Conservation (phyloP, 2,888 invertebrate genomes). For the Clostera curtula region DNA sequence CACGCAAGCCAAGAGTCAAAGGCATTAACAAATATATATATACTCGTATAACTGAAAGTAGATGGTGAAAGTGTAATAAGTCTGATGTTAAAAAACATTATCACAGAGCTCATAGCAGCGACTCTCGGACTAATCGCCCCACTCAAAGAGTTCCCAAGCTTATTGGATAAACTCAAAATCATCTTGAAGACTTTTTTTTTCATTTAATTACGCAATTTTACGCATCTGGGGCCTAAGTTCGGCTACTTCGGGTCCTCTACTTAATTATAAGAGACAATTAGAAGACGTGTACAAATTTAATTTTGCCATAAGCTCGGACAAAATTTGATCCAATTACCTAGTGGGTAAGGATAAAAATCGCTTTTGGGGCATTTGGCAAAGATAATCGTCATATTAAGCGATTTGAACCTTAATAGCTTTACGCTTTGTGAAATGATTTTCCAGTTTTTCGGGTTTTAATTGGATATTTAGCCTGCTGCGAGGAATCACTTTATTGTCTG, state of each 20-base stretch:
- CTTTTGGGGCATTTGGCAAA: conserved; percentile 8
- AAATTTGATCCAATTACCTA: conserved; percentile 13
- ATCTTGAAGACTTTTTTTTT: conserved; percentile 40
- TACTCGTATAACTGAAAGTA: too few relatives aligned
- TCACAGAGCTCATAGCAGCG: too few relatives aligned
- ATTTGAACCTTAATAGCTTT: conserved; percentile 28
- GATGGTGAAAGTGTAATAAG: too few relatives aligned
- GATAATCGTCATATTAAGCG: conserved; percentile 35
- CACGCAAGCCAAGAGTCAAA: too few relatives aligned
- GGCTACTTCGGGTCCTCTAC: conserved; percentile 39
- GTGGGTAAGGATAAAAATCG: conserved; percentile 15
- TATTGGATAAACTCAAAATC: conserved; percentile 32
- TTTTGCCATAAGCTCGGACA: background rate
- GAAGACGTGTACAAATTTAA: conserved; percentile 19
- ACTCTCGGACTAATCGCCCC: too few relatives aligned
- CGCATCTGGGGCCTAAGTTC: conserved; percentile 39
- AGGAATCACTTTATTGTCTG: conserved; percentile 10
- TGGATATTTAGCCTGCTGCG: conserved; percentile 12
- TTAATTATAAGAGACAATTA: conserved; percentile 50
- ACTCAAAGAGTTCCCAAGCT: conserved; percentile 6
- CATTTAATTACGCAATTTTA: conserved; percentile 44
- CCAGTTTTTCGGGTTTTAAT: conserved; percentile 18
- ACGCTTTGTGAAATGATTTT: conserved; percentile 31
- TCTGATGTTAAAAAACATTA: too few relatives aligned
- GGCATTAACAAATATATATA: too few relatives aligned